A percentile compares a stretch with the other conserved stretches of the same genome.
phyloP scores from a whole-genome alignment of 2,113 vertebrate genomes.

The Holacanthus passer region DNA sequence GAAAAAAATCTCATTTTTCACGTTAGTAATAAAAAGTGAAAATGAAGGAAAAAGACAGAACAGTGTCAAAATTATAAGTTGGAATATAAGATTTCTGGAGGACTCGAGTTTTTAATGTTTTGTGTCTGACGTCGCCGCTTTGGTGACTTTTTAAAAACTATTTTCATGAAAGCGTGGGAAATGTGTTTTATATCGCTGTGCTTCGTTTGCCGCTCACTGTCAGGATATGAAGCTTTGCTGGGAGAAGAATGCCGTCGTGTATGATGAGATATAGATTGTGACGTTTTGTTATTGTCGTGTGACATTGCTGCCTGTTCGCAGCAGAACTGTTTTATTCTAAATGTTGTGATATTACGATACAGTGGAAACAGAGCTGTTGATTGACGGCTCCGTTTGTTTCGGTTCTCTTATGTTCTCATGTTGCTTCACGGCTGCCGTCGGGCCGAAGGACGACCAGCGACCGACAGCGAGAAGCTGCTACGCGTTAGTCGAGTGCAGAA shows the following conservation, averaged over 20 bases:
- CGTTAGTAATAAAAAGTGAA: too few relatives aligned
- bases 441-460: neutral
- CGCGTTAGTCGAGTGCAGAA: neutral
- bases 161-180: neutral
- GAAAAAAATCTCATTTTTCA: too few relatives aligned
- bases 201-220: constrained; percentile 61
- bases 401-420: neutral
- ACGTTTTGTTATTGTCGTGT: constrained; percentile 5
- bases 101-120: neutral
- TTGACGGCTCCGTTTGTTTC: neutral
- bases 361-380: constrained; percentile 6
- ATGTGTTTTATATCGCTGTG: constrained; percentile 20
- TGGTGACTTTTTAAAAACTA: neutral
- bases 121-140: neutral
- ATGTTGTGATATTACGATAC: neutral
- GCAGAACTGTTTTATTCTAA: constrained; percentile 28
- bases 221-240: constrained; percentile 49
- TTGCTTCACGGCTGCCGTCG: neutral
- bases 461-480: neutral
- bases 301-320: constrained; percentile 68
- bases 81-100: neutral
- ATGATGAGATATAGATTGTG: constrained; percentile 20
- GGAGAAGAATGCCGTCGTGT: constrained; percentile 30
- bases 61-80: neutral
- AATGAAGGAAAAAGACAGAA: neutral